Base-by-base conservation (phyloP, 1,140 invertebrate genomes). In the Drosophila saltans region DNA sequence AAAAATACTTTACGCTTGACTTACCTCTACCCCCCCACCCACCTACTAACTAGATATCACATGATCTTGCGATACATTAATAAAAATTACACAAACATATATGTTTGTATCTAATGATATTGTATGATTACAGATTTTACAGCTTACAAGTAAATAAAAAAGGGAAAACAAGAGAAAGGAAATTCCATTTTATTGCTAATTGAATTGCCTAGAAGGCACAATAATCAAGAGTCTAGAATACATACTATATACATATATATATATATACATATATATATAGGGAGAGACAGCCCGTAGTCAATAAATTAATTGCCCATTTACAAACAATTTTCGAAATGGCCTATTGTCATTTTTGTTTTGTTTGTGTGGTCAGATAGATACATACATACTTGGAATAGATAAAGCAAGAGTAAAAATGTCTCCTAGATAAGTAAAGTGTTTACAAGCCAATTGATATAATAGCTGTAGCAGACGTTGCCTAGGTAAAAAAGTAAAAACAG, bases 391-490 rank as follows among this genome's bases (percentile, higher is more conserved):
- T 30, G 4, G 28, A 2, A 16, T 65, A 69, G 68, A 75, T 41
- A 48, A 57, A 60, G 11, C 45, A 43, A 58, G 56, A 57, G 33
- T 75, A 36, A 75, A 21, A 62, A 24, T 67, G 33, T 21, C 57
- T 45, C 60, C 41, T 74, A 72, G 72, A 75, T 75, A 75, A 75
- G 65, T 76, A 36, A 57, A 86, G 66, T 75, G 78, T 81, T 81
- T 81, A 75, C 78, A 69, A 78, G 66, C 67, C 85, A 86, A 85
- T 85, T 86, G 64, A 78, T 72, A 66, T 75, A 85, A 81, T 85
- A 16, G 16, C 16, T 16, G 16, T 16, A 16, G 16, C 16, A 16
- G 16, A 16, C 16, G 16, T 16, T 16, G 16, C 16, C 16, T 16
- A 16, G 16, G 16, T 16, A 16, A 16, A 16, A 16, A 16, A 16